These are phyloP conservation scores for Orthonevra nobilis DNA, from an alignment of 2,888 invertebrate species.

Conservation along the genomic window DNA sequence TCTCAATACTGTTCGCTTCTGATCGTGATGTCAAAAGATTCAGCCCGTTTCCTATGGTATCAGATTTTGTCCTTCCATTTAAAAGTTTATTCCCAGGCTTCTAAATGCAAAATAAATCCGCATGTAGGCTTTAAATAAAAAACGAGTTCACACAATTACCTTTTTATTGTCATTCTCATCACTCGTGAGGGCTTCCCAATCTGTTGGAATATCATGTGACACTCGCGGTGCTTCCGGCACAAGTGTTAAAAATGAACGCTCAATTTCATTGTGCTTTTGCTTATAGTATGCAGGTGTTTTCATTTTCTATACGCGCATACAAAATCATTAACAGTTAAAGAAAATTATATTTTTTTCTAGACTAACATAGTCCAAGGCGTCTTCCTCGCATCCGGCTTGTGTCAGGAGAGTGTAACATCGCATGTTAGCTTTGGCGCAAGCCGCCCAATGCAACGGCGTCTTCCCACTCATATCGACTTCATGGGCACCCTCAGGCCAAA, in stretches of 20 bases:
- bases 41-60: slow-evolving; percentile 74
- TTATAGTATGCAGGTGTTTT: slow-evolving; percentile 90
- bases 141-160: too few species aligned
- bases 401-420: slow-evolving; percentile 89
- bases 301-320: slow-evolving; percentile 86
- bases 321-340: slow-evolving; percentile 37
- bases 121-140: too few species aligned
- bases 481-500: slow-evolving; percentile 86
- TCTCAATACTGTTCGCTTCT: slow-evolving; percentile 75
- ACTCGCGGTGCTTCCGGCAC: slow-evolving; percentile 92
- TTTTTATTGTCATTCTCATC: slow-evolving; percentile 80
- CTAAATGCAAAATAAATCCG: too few species aligned
- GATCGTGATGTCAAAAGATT: slow-evolving; percentile 69
- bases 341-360: neutral
- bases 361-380: slow-evolving; percentile 90
- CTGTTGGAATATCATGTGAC: slow-evolving; percentile 85
- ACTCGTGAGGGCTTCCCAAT: slow-evolving; percentile 79
- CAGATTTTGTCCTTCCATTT: slow-evolving; percentile 54
- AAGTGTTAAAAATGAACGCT: slow-evolving; percentile 85
- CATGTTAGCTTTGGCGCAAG: slow-evolving; percentile 88
- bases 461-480: slow-evolving; percentile 90
- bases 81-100: slow-evolving; percentile 74
- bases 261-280: slow-evolving; percentile 88
- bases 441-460: slow-evolving; percentile 94
- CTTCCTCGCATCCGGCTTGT: slow-evolving; percentile 91